These are phyloP conservation scores for Hybognathus amarus DNA, from an alignment of 2,797 vertebrate species.

Conservation along the genomic window DNA sequence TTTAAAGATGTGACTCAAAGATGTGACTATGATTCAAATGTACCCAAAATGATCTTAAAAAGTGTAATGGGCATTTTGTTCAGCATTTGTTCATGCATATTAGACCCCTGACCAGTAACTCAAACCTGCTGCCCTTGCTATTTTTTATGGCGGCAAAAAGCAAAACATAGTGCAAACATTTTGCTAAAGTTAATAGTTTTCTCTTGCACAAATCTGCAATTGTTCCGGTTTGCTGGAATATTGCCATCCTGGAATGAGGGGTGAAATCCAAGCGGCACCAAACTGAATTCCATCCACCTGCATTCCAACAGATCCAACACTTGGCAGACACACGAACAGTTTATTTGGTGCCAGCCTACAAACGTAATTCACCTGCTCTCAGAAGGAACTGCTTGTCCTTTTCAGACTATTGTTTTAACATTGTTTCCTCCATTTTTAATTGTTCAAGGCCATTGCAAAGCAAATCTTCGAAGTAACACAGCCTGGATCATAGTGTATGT, in stretches of 20 bases:
- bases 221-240: conserved; percentile 42
- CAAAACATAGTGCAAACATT: not conserved
- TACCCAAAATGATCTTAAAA: not conserved
- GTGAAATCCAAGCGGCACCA: conserved; percentile 20
- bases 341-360: conserved; percentile 51
- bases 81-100: not conserved
- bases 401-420: conserved; percentile 43
- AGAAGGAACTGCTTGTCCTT: conserved; percentile 6
- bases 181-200: conserved; percentile 29
- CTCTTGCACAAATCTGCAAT: conserved; percentile 22
- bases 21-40: not conserved
- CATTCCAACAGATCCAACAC: conserved; percentile 52
- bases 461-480: not conserved
- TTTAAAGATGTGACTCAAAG: not conserved
- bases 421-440: conserved; percentile 25
- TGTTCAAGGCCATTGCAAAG: not conserved
- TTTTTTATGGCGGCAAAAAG: conserved; percentile 1
- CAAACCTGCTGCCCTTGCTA: conserved; percentile 12
- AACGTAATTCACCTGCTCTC: conserved; percentile 18
- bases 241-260: conserved; percentile 22
- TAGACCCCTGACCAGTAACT: conserved; percentile 12
- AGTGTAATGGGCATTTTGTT: not conserved
- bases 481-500: conserved; percentile 1
- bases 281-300: conserved; percentile 51
- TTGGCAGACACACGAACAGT: conserved; percentile 31